These are phyloP conservation scores for Spodoptera litura DNA, from an alignment of 1,140 invertebrate genomes.

Conservation along the genomic window DNA sequence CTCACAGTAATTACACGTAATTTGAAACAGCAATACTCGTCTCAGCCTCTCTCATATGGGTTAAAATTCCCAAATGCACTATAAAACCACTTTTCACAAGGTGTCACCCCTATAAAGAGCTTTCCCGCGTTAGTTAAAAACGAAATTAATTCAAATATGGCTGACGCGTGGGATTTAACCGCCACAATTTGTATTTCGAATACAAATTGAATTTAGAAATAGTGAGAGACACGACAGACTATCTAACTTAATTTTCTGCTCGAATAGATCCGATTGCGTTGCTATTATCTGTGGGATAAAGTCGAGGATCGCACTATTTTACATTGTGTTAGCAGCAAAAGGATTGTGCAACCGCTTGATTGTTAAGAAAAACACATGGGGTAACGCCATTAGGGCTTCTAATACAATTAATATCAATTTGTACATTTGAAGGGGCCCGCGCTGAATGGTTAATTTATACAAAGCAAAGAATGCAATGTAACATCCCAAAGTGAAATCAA, in stretches of 20 bases:
- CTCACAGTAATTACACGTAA: slow-evolving; percentile 44
- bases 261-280: slow-evolving; percentile 42
- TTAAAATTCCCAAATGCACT: slow-evolving; percentile 49
- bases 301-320: slow-evolving; percentile 49
- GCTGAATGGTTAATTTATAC: slow-evolving; percentile 61
- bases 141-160: slow-evolving; percentile 76
- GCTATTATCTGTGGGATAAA: slow-evolving; percentile 52
- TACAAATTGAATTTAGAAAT: slow-evolving; percentile 66
- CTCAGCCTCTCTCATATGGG: slow-evolving; percentile 35
- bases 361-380: slow-evolving; percentile 84
- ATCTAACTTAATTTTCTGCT: slow-evolving; percentile 56
- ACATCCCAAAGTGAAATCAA: slow-evolving; percentile 24
- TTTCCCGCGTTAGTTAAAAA: slow-evolving; percentile 74
- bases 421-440: slow-evolving; percentile 60
- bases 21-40: slow-evolving; percentile 44
- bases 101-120: slow-evolving; percentile 54
- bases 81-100: slow-evolving; percentile 55
- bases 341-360: slow-evolving; percentile 68
- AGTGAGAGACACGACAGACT: slow-evolving; percentile 58
- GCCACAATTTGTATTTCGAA: slow-evolving; percentile 76
- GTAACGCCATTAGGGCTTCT: slow-evolving; percentile 70
- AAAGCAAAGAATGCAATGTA: slow-evolving; percentile 39
- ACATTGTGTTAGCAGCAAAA: slow-evolving; percentile 45
- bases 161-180: slow-evolving; percentile 61
- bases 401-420: slow-evolving; percentile 86